Evolutionary conservation across 2,888 invertebrate species (phyloP).

Genomic region (Hololepta plana): DNA sequence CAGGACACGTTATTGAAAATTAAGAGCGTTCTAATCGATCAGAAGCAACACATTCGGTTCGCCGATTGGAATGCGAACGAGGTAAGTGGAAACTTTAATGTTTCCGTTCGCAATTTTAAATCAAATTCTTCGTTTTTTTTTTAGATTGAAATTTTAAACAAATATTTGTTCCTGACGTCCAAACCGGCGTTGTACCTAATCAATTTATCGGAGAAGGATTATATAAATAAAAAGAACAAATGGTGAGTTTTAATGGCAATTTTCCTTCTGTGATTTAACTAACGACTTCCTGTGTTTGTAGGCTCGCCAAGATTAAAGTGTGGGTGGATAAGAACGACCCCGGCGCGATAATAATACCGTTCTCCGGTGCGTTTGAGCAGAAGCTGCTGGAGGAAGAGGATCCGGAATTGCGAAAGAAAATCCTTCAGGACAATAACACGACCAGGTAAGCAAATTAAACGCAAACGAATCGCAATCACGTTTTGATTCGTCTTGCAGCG

Average conservation of each 20-base stretch:
- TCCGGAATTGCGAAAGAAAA: constrained; percentile 53
- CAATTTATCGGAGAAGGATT: constrained; percentile 95
- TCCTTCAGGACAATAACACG: constrained; percentile 63
- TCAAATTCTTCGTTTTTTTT: constrained; percentile 18
- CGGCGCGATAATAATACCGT: constrained; percentile 84
- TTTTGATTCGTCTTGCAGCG: constrained; percentile 35
- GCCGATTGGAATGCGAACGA: constrained; percentile 86
- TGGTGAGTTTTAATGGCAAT: constrained; percentile 66
- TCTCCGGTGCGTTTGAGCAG: constrained; percentile 83
- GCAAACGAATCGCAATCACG: too few relatives aligned
- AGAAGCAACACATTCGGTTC: constrained; percentile 86
- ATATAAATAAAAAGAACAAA: constrained; percentile 95
- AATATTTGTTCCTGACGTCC: constrained; percentile 88
- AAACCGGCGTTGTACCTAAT: constrained; percentile 96
- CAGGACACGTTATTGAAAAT: constrained; percentile 79
- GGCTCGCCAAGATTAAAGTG: constrained; percentile 92
- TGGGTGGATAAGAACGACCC: constrained; percentile 97
- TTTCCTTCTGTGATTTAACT: too few relatives aligned
- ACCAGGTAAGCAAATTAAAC: constrained; percentile 51
- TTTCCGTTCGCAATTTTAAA: background rate
- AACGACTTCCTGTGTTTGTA: too few relatives aligned
- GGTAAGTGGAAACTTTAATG: too few relatives aligned
- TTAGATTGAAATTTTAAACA: constrained; percentile 91
- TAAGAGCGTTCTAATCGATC: constrained; percentile 64
- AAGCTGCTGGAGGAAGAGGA: constrained; percentile 71